These are phyloP conservation scores for Agrochola circellaris DNA, from an alignment of 2,888 invertebrate genomes.

Conservation along the genomic window DNA sequence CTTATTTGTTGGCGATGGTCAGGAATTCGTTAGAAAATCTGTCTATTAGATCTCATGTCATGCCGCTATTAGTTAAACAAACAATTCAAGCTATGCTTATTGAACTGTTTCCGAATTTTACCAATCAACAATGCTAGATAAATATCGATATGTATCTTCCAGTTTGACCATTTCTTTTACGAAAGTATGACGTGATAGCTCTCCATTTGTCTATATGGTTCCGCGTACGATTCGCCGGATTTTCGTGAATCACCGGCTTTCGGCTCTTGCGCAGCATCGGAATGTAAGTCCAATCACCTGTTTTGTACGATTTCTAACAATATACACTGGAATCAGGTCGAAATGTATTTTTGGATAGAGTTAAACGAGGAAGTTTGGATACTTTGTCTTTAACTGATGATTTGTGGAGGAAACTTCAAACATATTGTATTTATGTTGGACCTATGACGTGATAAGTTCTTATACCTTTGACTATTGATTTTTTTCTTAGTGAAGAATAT, in stretches of 20 bases:
- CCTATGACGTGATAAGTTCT: no score
- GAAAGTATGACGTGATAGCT: constrained; percentile 56
- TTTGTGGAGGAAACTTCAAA: constrained; percentile 11
- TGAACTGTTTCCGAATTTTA: not conserved
- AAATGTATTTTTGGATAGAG: constrained; percentile 25
- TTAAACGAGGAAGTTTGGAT: constrained; percentile 29
- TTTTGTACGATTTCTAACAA: constrained; percentile 55
- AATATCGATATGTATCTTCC: not conserved
- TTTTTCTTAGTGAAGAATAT: not conserved
- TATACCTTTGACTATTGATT: not conserved
- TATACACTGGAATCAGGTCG: constrained; percentile 52
- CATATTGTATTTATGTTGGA: not conserved
- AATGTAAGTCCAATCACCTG: constrained; percentile 59
- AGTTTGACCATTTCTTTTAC: constrained; percentile 25
- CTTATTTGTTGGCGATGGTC: no score
- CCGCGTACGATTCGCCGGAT: constrained; percentile 55
- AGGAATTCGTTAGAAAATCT: no score
- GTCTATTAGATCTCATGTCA: not conserved
- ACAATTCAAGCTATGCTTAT: not conserved
- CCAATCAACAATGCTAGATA: not conserved
- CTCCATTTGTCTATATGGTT: constrained; percentile 53
- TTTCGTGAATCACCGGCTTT: constrained; percentile 62
- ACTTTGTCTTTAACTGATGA: not conserved
- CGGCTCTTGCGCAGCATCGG: constrained; percentile 44
- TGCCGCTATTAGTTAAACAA: not conserved